phyloP scores from a whole-genome alignment of 1,140 invertebrate genomes.

The Mycetomoellerius zeteki region DNA sequence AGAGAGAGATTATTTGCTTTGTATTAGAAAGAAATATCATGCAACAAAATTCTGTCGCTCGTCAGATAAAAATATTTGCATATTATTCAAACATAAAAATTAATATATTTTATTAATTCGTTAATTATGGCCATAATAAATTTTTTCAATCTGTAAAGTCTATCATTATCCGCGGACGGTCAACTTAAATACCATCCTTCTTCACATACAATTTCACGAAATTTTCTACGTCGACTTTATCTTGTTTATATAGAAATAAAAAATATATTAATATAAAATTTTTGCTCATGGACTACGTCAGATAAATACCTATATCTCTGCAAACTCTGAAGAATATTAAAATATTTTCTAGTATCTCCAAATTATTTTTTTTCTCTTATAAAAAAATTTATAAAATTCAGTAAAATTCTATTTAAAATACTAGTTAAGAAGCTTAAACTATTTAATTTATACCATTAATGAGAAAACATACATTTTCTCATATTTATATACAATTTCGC shows the following conservation, averaged over 20 bases:
- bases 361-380: constrained; percentile 13
- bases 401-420: neutral
- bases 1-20: neutral
- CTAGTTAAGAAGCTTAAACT: constrained; percentile 1
- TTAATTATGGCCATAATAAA: neutral
- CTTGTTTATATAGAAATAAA: neutral
- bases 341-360: constrained; percentile 2
- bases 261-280: constrained; percentile 38
- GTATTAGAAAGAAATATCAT: neutral
- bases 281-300: neutral
- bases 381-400: neutral
- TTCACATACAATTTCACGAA: neutral
- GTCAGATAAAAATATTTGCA: neutral
- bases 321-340: constrained; percentile 17
- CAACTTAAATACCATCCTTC: constrained; percentile 10
- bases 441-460: constrained; percentile 24
- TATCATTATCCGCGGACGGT: neutral
- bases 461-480: neutral
- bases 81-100: neutral
- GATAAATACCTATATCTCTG: constrained; percentile 27
- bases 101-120: constrained; percentile 1
- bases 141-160: neutral
- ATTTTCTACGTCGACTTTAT: constrained; percentile 47
- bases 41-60: neutral
- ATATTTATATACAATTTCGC: constrained; percentile 1